Base-by-base conservation (phyloP, 2,888 invertebrate genomes). In the Gastracanthus pulcherrimus region DNA sequence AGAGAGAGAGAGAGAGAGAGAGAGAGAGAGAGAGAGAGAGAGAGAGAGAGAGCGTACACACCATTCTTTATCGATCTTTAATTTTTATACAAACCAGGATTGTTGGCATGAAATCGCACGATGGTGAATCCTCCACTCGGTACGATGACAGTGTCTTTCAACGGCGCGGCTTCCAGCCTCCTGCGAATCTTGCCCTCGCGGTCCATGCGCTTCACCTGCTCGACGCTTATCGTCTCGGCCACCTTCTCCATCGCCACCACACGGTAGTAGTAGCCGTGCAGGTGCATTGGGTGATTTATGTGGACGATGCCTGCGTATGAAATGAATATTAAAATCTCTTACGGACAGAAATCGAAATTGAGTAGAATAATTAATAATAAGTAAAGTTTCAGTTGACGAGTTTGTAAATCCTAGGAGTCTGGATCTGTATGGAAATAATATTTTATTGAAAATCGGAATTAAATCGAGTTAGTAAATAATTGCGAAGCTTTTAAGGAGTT, bases 221-320 rank as follows among this genome's bases (percentile, higher is more conserved):
- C 84, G 9, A 89, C 58, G 0, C 92, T 89, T 13, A 90, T 85
- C 51, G 86, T 87, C 0, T 74, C 41, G 0, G 88, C 89, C 16
- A 91, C 51, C 0, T 87, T 81, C n/a, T 89, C 95, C 93, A 97
- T 94, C 0, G 95, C 97, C 0, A 97, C 94, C 1, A 97, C 97
- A 84, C 96, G 93, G 86, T 97, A 97, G 11, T 95, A 94, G 90
- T 96, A 95, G 0, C 97, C 97, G 87, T 97, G 97, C 74, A 97
- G 92, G 89, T 97, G 97, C 88, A 97, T 96, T 0, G 97, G 97
- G 92, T 97, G 97, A 1, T 64, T 34, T 7, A 16, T 38, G 5
- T 29, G 11, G 11, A 0, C 3, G 4, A 2, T 1, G 16, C 23
- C 26, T 62, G 4, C 7, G 6, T 74, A n/a, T n/a, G n/a, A 11